These are phyloP conservation scores for Polyergus mexicanus DNA, from an alignment of 1,140 invertebrate species.

Conservation along the genomic window DNA sequence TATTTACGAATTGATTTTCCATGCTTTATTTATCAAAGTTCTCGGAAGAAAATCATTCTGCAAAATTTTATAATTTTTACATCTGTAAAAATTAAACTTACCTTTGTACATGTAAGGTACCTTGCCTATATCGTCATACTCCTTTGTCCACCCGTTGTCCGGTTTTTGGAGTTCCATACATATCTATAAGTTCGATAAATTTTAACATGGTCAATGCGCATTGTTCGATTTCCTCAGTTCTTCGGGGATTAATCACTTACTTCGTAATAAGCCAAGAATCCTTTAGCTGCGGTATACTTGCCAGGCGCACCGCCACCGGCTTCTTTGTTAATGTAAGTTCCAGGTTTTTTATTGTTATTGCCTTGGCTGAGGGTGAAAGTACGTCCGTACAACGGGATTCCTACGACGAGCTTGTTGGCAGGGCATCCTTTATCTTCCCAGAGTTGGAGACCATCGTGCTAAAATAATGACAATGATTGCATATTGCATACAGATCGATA, in stretches of 20 bases:
- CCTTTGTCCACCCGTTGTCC: slow-evolving; percentile 91
- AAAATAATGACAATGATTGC: slow-evolving; percentile 45
- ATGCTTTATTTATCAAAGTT: neutral
- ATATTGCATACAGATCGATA: neutral
- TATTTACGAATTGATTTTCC: neutral
- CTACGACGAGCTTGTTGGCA: slow-evolving; percentile 95
- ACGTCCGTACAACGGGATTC: slow-evolving; percentile 95
- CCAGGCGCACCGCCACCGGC: slow-evolving; percentile 94
- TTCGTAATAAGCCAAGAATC: slow-evolving; percentile 96
- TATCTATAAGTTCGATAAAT: slow-evolving; percentile 88
- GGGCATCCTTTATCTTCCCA: slow-evolving; percentile 96
- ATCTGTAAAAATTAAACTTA: slow-evolving; percentile 68
- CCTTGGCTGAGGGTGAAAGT: slow-evolving; percentile 92
- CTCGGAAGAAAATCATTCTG: neutral
- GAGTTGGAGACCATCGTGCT: slow-evolving; percentile 94
- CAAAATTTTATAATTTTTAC: neutral
- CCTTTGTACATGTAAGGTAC: slow-evolving; percentile 95
- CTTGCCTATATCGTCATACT: slow-evolving; percentile 93
- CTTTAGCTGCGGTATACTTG: slow-evolving; percentile 93
- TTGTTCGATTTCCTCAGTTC: neutral
- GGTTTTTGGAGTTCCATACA: slow-evolving; percentile 91
- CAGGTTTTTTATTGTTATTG: slow-evolving; percentile 93
- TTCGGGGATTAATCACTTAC: slow-evolving; percentile 82
- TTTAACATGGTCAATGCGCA: neutral
- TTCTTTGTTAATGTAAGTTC: slow-evolving; percentile 95